Evolutionary conservation across 2,113 vertebrate species (phyloP), one percentile per base, ranked within the genome.

Genomic region (Podarcis raffonei): DNA sequence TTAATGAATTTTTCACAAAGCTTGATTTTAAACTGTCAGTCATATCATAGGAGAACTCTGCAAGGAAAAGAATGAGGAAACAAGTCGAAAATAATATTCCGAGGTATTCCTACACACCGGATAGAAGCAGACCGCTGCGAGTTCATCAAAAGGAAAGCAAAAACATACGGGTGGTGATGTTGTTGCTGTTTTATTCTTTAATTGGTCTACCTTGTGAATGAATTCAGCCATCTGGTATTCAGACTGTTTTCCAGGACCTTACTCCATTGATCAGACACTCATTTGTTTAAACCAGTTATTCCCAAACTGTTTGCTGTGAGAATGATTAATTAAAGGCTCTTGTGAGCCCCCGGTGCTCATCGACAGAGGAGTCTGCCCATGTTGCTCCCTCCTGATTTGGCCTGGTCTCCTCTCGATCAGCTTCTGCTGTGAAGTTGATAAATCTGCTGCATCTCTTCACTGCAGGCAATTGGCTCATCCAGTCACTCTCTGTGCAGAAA

Each of bases 21-120:
- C 93, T 96, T 96, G 96, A 97, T 96, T 96, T 96, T 96, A 96
- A 96, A 95, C 96, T 96, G 96, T 96, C 98, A 97, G 97, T 98
- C 98, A 95, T 88, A 93, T 93, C 53, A 94, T 93, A 89, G 84
- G 88, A 93, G 92, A 85, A 85, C 90, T 93, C 81, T 2, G 90
- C 92, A 95, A 92, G 48, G 92, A 89, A 92, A 92, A 93, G 37
- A 91, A 96, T 95, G 95, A 95, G 94, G 94, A 94, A 95, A 96
- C 94, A 96, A 96, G 96, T 94, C 91, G 94, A 94, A 93, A 94
- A 97, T 87, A 97, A 97, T 97, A 72, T 97, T 95, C 88, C 32
- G 30, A 90, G 83, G 76, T 62, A 90, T 77, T 89, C 80, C 90
- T 95, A 89, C 92, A 87, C 81, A 90, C 91, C 85, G 32, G 79